These are phyloP conservation scores for Brachypodius melanocephalos DNA, from an alignment of 2,113 vertebrate species.

Conservation along the genomic window DNA sequence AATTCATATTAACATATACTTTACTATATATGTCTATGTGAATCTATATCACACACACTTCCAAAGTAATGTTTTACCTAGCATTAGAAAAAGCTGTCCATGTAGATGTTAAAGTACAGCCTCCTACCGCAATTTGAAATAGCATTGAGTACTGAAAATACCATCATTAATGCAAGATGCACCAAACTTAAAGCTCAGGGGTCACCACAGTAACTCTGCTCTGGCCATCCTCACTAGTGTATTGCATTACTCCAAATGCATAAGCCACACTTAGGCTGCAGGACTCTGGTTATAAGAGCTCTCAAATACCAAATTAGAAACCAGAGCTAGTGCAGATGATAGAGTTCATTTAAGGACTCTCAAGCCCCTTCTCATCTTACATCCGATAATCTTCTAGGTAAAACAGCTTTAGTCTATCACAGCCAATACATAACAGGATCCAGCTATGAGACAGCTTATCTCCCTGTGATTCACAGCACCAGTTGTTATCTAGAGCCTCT, in stretches of 20 bases:
- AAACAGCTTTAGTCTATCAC: neutral
- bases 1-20: neutral
- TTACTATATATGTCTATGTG: neutral
- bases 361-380: slow-evolving; percentile 15
- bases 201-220: neutral
- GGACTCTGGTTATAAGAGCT: neutral
- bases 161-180: neutral
- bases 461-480: neutral
- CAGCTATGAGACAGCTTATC: neutral
- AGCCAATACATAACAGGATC: neutral
- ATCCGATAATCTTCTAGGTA: neutral
- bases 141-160: neutral
- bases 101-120: neutral
- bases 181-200: neutral
- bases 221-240: neutral
- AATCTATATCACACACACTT: neutral
- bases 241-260: neutral
- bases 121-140: neutral
- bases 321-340: neutral
- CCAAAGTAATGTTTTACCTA: neutral
- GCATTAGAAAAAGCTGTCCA: neutral
- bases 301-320: slow-evolving; percentile 11
- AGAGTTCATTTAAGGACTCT: slow-evolving; percentile 19
- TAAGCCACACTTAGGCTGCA: neutral
- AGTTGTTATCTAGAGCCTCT: neutral